phyloP scores from a whole-genome alignment of 2,888 invertebrate species.

The Euproctis similis region DNA sequence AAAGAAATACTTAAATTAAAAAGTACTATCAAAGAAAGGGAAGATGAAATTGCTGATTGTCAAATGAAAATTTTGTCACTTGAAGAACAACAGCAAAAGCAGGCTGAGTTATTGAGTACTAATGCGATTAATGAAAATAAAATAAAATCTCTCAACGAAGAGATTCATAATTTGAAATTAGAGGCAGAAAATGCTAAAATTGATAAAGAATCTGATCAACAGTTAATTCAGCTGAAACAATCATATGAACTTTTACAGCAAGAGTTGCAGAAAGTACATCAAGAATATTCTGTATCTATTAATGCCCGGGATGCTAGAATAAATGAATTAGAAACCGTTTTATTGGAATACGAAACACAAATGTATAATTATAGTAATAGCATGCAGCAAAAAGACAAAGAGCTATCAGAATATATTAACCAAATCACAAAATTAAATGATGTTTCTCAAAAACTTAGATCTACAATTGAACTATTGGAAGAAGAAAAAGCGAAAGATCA shows the following conservation, averaged over 20 bases:
- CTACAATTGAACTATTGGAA: conserved; percentile 64
- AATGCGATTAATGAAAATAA: conserved; percentile 53
- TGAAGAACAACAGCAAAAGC: conserved; percentile 66
- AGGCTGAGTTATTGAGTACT: conserved; percentile 46
- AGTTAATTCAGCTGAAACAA: conserved; percentile 37
- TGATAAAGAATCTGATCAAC: conserved; percentile 41
- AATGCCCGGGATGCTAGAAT: conserved; percentile 59
- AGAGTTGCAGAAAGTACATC: conserved; percentile 50
- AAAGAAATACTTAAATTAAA: conserved; percentile 71
- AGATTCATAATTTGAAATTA: conserved; percentile 55
- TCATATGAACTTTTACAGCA: conserved; percentile 43
- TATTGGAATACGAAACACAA: conserved; percentile 68
- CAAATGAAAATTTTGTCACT: conserved; percentile 70
- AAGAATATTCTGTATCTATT: conserved; percentile 50
- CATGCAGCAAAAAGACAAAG: conserved; percentile 65
- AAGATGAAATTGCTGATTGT: conserved; percentile 67
- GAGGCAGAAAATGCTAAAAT: conserved; percentile 44
- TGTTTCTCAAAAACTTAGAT: conserved; percentile 65
- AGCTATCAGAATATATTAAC: conserved; percentile 64
- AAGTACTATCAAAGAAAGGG: conserved; percentile 68
- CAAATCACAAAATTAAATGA: conserved; percentile 74
- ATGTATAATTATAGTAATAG: conserved; percentile 56
- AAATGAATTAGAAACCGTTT: conserved; percentile 63
- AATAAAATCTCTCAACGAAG: conserved; percentile 53
- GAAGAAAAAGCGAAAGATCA: conserved; percentile 68